Evolutionary conservation across 2,888 invertebrate species (phyloP), one percentile per base, ranked within the genome.

Genomic region (Trichogramma evanescens): DNA sequence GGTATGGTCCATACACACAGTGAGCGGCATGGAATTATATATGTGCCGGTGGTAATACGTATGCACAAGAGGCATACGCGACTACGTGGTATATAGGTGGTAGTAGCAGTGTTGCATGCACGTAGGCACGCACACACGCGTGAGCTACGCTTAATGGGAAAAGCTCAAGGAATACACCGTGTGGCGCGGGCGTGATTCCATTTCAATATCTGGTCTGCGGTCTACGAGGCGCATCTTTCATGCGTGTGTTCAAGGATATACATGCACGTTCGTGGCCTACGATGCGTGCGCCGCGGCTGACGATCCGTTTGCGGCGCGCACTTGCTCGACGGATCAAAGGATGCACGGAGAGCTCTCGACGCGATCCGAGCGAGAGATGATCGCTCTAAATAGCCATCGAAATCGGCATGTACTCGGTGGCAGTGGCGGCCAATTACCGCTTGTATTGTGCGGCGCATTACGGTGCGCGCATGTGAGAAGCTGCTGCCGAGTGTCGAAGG

Each of bases 181-280:
- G 68, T 67, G 69, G 70, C 73, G 73, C 72, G 74, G 76, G 70
- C 73, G 73, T 72, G 74, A 76, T 76, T 74, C 72, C 72, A 76
- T 76, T 77, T 74, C 74, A 74, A 75, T 73, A 71, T 71, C 74
- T 58, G 70, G 61, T 63, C 68, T 67, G 71, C 64, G 69, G 67
- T 71, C 65, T 66, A 61, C 59, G 50, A 26, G 26, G 26, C 26
- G 26, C 26, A 54, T 58, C 59, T 55, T 67, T 65, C 66, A 67
- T 66, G 64, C 59, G 64, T 26, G 26, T 26, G 26, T 26, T 2
- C 26, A 26, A 26, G 26, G 26, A 26, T 26, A 26, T 26, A 26
- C 26, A 26, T 26, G 26, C 26, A 26, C 26, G 26, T 26, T 26
- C 26, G 26, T 26, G 26, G 26, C 26, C 26, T 26, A 26, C 26